Evolutionary conservation across 2,113 vertebrate genomes (phyloP), one percentile per base, ranked within the genome.

Genomic region (Chloropsis cyanopogon): DNA sequence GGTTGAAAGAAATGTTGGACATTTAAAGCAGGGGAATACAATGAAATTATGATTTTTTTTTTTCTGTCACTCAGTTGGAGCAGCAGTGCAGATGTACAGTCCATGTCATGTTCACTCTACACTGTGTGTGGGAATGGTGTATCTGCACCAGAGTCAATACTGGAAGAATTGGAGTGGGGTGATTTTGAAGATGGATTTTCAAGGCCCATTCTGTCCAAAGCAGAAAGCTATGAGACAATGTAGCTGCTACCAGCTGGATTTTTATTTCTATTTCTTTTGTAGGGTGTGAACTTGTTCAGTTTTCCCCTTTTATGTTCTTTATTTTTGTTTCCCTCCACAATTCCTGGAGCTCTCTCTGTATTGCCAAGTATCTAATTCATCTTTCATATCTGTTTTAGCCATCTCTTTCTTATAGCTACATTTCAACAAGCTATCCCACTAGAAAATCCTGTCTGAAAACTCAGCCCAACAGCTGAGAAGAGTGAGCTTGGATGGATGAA

Each of bases 371-470:
- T 56, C 31, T 56, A 86, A 88, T 85, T 78, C 50, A 28, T 22
- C n/a, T 69, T 82, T 76, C 42, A 5, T 93, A 81, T 77, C 86
- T 83, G 39, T 47, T 95, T 90, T 37, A 93, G 76, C 76, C 59
- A 47, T 96, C 71, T 90, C 64, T 95, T 71, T 94, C 39, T 88
- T 82, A 73, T 12, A 86, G 64, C 85, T 86, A 22, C 71, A 75
- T 77, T 91, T 95, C 78, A 91, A 17, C 53, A 80, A 81, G 70
- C 75, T 81, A 33, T 78, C 42, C 64, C 4, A 10, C 54, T 91
- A 68, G 94, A 92, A 73, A 89, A 96, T 61, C 80, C 76, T 92
- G 64, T 68, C 81, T 94, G 91, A 73, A 93, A 91, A 96, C 35
- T 93, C 75, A 86, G 65, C 81, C 60, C 8, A 33, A 24, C 80